Evolutionary conservation across 2,113 vertebrate species (phyloP).

Genomic region (Strix aluco): DNA sequence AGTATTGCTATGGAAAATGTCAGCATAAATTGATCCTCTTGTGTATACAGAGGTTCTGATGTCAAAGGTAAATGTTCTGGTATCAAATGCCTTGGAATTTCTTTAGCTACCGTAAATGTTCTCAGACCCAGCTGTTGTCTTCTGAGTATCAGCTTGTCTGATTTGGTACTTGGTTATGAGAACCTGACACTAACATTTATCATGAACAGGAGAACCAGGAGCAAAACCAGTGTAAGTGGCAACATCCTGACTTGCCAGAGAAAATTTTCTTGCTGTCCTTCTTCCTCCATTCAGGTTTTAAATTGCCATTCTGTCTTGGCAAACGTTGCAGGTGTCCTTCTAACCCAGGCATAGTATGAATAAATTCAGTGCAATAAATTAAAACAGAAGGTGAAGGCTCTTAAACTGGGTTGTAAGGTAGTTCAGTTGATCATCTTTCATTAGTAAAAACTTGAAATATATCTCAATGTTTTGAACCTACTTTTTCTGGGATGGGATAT

Average conservation of each 20-base stretch:
- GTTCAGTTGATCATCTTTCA: not conserved
- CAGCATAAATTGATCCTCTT: conserved; percentile 32
- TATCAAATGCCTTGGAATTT: conserved; percentile 31
- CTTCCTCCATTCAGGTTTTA: not conserved
- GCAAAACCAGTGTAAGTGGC: not conserved
- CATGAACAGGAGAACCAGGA: not conserved
- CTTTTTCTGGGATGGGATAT: not conserved
- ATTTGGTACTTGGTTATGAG: not conserved
- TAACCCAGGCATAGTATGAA: not conserved
- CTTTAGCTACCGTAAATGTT: conserved; percentile 10
- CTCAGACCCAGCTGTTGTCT: not conserved
- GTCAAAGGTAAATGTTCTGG: conserved; percentile 48
- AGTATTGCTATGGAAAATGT: conserved; percentile 47
- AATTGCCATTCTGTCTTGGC: not conserved
- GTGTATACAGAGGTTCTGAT: conserved; percentile 33
- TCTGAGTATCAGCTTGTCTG: not conserved
- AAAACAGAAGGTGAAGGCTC: not conserved
- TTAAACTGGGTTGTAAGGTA: not conserved
- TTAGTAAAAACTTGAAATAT: not conserved
- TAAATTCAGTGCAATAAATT: not conserved
- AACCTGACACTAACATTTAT: not conserved
- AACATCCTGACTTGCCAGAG: not conserved
- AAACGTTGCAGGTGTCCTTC: not conserved
- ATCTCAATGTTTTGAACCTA: not conserved
- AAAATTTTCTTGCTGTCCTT: not conserved